Evolutionary conservation across 2,888 invertebrate genomes (phyloP).

Genomic region (Perithous albicinctus): DNA sequence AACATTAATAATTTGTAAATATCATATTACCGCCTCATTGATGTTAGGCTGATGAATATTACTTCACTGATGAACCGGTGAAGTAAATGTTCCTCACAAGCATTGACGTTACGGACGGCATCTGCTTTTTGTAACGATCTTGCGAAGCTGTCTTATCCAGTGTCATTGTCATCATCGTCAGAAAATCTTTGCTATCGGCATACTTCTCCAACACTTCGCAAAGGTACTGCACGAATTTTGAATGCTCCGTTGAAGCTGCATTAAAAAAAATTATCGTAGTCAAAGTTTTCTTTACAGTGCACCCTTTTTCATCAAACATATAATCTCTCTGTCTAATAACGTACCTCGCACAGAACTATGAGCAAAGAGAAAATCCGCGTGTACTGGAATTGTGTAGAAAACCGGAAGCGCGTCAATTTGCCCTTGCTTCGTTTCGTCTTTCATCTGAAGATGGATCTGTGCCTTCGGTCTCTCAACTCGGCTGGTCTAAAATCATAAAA

Average conservation of each 20-base stretch:
- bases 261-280: too few relatives aligned
- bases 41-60: too few relatives aligned
- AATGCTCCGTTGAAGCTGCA: constrained; percentile 85
- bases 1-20: too few relatives aligned
- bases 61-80: too few relatives aligned
- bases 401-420: constrained; percentile 79
- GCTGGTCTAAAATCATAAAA: too few relatives aligned
- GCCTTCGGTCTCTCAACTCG: too few relatives aligned
- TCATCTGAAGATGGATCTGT: too few relatives aligned
- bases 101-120: constrained; percentile 86
- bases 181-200: constrained; percentile 85
- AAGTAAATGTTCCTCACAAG: constrained; percentile 84
- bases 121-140: constrained; percentile 85
- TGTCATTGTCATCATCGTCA: constrained; percentile 86
- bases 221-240: constrained; percentile 87
- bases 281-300: too few relatives aligned
- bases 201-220: constrained; percentile 85
- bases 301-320: too few relatives aligned
- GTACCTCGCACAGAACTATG: constrained; percentile 87
- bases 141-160: constrained; percentile 85
- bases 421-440: constrained; percentile 66
- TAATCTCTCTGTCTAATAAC: too few relatives aligned
- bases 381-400: constrained; percentile 85
- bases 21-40: too few relatives aligned
- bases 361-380: constrained; percentile 87